Percentiles rank a stretch among this genome's conserved stretches.
These are phyloP conservation scores for Slavum lentiscoides DNA, from an alignment of 2,888 invertebrate species.

Conservation along the genomic window DNA sequence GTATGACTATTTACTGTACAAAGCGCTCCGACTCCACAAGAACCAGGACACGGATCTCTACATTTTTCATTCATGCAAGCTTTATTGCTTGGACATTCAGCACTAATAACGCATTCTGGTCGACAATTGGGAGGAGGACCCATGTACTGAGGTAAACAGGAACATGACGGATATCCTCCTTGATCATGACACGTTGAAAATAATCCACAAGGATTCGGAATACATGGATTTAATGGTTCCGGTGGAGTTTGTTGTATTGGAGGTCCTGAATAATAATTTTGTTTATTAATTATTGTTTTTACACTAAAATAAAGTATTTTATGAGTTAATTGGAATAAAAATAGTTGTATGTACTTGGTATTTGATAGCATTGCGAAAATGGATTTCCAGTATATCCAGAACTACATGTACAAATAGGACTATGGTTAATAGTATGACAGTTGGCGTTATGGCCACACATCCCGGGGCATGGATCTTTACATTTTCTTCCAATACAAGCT, in stretches of 20 bases:
- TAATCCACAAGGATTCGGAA: constrained; percentile 77
- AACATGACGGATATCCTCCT: constrained; percentile 71
- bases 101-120: constrained; percentile 68
- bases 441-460: constrained; percentile 59
- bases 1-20: constrained; percentile 70
- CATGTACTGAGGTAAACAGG: constrained; percentile 70
- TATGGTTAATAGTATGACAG: constrained; percentile 62
- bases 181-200: constrained; percentile 73
- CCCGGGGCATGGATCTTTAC: constrained; percentile 61
- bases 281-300: background rate
- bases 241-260: constrained; percentile 34
- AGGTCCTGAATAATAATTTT: constrained; percentile 34
- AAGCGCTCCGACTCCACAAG: constrained; percentile 59
- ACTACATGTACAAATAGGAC: constrained; percentile 62
- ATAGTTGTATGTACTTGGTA: constrained; percentile 55
- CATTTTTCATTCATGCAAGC: constrained; percentile 59
- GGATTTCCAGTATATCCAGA: constrained; percentile 59
- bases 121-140: constrained; percentile 77
- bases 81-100: constrained; percentile 58
- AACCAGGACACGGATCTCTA: constrained; percentile 58
- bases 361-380: constrained; percentile 56
- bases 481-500: constrained; percentile 61
- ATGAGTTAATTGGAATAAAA: background rate
- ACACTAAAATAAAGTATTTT: background rate
- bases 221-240: constrained; percentile 62